A percentile compares a stretch with the other conserved stretches of the same genome.
These are phyloP conservation scores for Zeugodacus cucurbitae DNA, from an alignment of 1,140 invertebrate species.

Conservation along the genomic window DNA sequence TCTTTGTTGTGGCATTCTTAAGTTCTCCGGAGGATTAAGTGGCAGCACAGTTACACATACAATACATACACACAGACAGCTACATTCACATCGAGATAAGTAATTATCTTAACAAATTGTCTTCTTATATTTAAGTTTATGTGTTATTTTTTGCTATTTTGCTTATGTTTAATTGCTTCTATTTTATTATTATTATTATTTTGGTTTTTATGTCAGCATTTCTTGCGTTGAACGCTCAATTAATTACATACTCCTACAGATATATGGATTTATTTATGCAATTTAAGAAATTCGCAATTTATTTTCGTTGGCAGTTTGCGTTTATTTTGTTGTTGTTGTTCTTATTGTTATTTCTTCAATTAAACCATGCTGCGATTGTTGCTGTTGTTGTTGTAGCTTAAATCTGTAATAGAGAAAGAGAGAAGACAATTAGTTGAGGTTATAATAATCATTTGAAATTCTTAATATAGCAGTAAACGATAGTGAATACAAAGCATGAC, in stretches of 20 bases:
- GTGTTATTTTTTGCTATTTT: neutral
- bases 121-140: neutral
- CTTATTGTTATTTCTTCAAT: neutral
- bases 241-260: neutral
- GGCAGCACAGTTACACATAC: conserved; percentile 7
- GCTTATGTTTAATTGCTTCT: neutral
- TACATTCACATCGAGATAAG: neutral
- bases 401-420: neutral
- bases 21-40: conserved; percentile 25
- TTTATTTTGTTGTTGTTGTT: neutral
- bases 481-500: no score
- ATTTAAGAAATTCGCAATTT: conserved; percentile 4
- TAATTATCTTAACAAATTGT: neutral
- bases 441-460: no score
- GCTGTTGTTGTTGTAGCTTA: neutral
- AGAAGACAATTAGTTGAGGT: neutral
- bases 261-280: neutral
- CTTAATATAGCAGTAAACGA: no score
- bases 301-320: conserved; percentile 18
- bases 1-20: neutral
- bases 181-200: neutral
- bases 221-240: neutral
- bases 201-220: neutral
- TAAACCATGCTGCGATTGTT: conserved; percentile 19
- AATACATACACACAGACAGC: neutral